Percentiles rank a stretch among this genome's conserved stretches.
Evolutionary conservation across 2,888 invertebrate genomes (phyloP).

Genomic region (Orthosia incerta): DNA sequence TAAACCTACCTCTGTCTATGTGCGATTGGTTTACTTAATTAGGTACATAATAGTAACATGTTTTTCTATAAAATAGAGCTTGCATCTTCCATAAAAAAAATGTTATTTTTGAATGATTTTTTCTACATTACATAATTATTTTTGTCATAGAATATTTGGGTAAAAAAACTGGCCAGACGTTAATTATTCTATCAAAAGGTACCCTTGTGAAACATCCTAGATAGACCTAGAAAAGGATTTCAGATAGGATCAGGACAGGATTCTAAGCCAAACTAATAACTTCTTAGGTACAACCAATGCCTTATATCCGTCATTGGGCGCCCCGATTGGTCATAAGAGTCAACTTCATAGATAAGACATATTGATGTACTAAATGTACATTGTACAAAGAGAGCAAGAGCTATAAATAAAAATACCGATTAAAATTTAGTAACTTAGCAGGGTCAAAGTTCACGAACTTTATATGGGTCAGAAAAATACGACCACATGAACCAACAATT

Average conservation of each 20-base stretch:
- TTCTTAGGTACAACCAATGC: not conserved
- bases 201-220: not conserved
- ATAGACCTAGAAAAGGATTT: not conserved
- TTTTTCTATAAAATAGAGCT: not conserved
- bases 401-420: not conserved
- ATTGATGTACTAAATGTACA: not conserved
- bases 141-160: not conserved
- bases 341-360: not conserved
- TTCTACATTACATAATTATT: not conserved
- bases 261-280: not conserved
- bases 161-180: not conserved
- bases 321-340: too few species aligned
- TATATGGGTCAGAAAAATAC: not conserved
- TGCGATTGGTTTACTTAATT: slow-evolving; percentile 19
- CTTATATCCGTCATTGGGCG: too few species aligned
- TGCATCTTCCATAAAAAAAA: not conserved
- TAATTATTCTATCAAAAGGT: not conserved
- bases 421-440: not conserved
- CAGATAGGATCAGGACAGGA: not conserved
- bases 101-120: not conserved
- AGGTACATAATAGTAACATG: not conserved
- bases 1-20: not conserved
- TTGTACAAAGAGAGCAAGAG: not conserved
- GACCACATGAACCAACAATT: not conserved
- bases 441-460: too few species aligned